A percentile compares a stretch with the other conserved stretches of the same genome.
These are phyloP conservation scores for Corythoichthys intestinalis DNA, from an alignment of 2,113 vertebrate genomes.

Conservation along the genomic window DNA sequence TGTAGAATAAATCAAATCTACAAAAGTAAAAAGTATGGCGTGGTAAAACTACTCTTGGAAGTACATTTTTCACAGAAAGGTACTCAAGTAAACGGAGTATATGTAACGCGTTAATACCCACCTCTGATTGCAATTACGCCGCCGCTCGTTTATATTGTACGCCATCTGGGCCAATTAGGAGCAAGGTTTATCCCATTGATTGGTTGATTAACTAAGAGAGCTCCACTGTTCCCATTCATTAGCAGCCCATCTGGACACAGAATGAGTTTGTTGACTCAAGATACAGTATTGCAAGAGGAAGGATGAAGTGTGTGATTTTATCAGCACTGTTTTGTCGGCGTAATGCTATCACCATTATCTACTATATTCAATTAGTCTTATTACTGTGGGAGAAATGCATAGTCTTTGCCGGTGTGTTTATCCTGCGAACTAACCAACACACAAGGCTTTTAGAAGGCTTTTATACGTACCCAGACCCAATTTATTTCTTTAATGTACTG, in stretches of 20 bases:
- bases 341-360: neutral
- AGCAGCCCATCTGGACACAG: slow-evolving; percentile 50
- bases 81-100: no score
- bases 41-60: no score
- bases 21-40: no score
- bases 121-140: slow-evolving; percentile 44
- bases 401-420: neutral
- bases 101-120: no score
- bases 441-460: no score
- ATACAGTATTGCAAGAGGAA: slow-evolving; percentile 22
- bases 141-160: slow-evolving; percentile 64
- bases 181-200: slow-evolving; percentile 52
- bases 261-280: slow-evolving; percentile 26
- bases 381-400: neutral
- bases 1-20: no score
- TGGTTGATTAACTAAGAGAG: slow-evolving; percentile 42
- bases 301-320: neutral
- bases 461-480: no score
- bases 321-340: slow-evolving; percentile 8
- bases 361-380: neutral
- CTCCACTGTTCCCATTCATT: slow-evolving; percentile 42
- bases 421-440: neutral
- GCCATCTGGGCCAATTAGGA: slow-evolving; percentile 62
- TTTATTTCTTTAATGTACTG: no score
- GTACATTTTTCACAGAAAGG: no score